Conservation (phyloP, 2,888 invertebrate genomes). For the Nemapogon koenigi region DNA sequence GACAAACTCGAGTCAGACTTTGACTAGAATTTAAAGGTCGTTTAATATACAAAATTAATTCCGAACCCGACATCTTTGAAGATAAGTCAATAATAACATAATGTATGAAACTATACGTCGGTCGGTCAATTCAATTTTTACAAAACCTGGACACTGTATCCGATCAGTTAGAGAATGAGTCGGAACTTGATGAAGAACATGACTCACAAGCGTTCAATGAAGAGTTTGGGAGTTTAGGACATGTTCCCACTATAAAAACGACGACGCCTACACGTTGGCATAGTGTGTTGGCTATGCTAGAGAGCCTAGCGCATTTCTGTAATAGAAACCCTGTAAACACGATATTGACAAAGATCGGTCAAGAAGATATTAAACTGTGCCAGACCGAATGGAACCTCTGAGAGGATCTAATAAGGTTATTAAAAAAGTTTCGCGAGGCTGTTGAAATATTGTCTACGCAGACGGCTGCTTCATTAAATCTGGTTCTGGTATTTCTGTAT, state of each 20-base stretch:
- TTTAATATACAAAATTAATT: too few relatives aligned
- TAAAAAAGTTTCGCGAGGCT: slow-evolving; percentile 5
- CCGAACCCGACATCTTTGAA: too few relatives aligned
- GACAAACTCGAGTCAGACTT: too few relatives aligned
- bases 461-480: neutral
- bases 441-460: slow-evolving; percentile 4
- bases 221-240: neutral
- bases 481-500: neutral
- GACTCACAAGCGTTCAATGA: neutral
- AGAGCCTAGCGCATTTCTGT: neutral
- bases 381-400: slow-evolving; percentile 3
- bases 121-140: neutral
- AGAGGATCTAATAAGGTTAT: slow-evolving; percentile 6
- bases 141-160: neutral
- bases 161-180: neutral
- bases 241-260: neutral
- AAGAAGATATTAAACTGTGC: neutral
- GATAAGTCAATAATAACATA: too few relatives aligned
- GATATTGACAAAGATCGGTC: neutral
- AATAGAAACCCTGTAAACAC: neutral
- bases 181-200: slow-evolving; percentile 3
- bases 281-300: neutral
- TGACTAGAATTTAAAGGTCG: too few relatives aligned
- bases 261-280: neutral
- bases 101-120: too few relatives aligned